A percentile compares a stretch with the other conserved stretches of the same genome.
Conservation (phyloP, 1,140 invertebrate species). For the Solenopsis invicta region DNA sequence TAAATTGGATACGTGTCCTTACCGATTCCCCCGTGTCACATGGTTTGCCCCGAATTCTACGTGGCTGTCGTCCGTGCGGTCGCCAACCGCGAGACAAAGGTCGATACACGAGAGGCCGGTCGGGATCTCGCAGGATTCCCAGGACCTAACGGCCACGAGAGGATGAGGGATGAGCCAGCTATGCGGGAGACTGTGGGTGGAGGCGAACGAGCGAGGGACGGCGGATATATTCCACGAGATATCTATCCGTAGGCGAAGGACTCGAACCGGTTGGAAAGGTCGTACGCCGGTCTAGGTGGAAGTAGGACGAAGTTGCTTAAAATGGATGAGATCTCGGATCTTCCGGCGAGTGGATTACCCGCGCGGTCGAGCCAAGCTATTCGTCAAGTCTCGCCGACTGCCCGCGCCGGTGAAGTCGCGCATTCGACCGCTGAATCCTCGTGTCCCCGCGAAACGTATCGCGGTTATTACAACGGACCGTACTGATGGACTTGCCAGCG, state of each 20-base stretch:
- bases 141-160: constrained; percentile 39
- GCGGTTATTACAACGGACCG: constrained; percentile 22
- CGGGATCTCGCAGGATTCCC: constrained; percentile 51
- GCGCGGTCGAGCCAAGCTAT: constrained; percentile 70
- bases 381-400: constrained; percentile 69
- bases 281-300: constrained; percentile 63
- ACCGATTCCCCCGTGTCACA: constrained; percentile 29
- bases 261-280: constrained; percentile 76
- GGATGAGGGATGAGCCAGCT: constrained; percentile 35
- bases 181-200: neutral
- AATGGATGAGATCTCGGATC: constrained; percentile 83
- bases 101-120: constrained; percentile 71
- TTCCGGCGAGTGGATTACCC: constrained; percentile 80
- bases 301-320: constrained; percentile 81
- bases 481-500: neutral
- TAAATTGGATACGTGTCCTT: constrained; percentile 40
- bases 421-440: constrained; percentile 36
- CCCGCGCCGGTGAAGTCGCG: constrained; percentile 38
- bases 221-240: constrained; percentile 78
- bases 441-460: constrained; percentile 39
- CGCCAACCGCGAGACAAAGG: constrained; percentile 76
- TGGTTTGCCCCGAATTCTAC: constrained; percentile 57
- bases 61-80: constrained; percentile 43
- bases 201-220: constrained; percentile 20
- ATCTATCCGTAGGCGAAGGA: constrained; percentile 76